Conservation (phyloP, 2,888 invertebrate species). For the Blastobasis adustella region DNA sequence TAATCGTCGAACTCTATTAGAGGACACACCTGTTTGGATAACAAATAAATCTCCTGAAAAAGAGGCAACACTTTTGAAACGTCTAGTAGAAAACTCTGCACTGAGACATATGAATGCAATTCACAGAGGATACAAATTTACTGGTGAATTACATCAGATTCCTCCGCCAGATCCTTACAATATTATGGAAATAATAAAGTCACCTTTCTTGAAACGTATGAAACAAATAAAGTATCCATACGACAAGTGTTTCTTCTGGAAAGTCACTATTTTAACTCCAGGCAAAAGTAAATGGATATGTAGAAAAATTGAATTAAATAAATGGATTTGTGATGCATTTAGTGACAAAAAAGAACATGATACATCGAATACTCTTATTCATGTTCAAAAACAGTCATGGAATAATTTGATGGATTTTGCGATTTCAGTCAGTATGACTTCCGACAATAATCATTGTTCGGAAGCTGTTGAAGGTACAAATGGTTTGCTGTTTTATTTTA, state of each 20-base stretch:
- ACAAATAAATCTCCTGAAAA: constrained; percentile 45
- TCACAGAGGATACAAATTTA: constrained; percentile 56
- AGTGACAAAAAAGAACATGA: constrained; percentile 49
- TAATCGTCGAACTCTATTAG: constrained; percentile 48
- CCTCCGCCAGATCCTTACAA: constrained; percentile 49
- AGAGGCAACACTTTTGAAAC: constrained; percentile 43
- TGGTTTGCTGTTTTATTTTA: constrained; percentile 51
- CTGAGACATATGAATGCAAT: constrained; percentile 56
- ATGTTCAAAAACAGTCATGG: constrained; percentile 60
- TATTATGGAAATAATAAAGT: constrained; percentile 62
- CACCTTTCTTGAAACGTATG: constrained; percentile 58
- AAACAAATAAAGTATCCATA: constrained; percentile 61
- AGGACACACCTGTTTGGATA: constrained; percentile 65
- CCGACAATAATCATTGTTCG: constrained; percentile 20
- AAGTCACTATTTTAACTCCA: constrained; percentile 76
- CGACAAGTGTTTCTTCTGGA: constrained; percentile 74
- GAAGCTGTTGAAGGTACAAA: constrained; percentile 63
- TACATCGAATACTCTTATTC: constrained; percentile 45
- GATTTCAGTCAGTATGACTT: constrained; percentile 51
- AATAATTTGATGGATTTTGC: constrained; percentile 65
- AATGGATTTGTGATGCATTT: constrained; percentile 62
- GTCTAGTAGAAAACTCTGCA: constrained; percentile 41
- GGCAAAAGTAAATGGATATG: constrained; percentile 55
- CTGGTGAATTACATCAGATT: constrained; percentile 41
- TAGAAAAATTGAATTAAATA: constrained; percentile 57